Conservation (phyloP, 1,140 invertebrate species). For the Habropoda laboriosa region DNA sequence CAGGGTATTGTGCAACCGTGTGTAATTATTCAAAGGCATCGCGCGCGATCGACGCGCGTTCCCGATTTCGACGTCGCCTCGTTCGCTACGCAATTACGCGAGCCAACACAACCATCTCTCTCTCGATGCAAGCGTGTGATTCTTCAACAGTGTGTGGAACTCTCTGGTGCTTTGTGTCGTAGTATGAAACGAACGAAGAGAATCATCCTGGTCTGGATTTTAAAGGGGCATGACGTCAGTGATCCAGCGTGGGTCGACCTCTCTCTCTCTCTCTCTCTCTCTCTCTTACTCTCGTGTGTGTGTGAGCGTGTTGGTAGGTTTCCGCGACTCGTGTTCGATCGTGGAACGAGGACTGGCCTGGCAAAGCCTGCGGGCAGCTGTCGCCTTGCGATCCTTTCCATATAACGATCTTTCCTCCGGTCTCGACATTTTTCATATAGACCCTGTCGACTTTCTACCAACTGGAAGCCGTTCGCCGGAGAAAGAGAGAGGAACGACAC, state of each 20-base stretch:
- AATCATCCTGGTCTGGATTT: slow-evolving; percentile 44
- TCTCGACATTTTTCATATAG: slow-evolving; percentile 46
- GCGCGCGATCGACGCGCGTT: slow-evolving; percentile 22
- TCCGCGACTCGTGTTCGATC: slow-evolving; percentile 34
- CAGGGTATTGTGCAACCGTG: slow-evolving; percentile 31
- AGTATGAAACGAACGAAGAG: not conserved
- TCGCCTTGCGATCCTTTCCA: slow-evolving; percentile 54
- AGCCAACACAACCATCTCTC: too few relatives aligned
- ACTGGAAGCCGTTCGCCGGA: not conserved
- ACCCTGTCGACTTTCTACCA: slow-evolving; percentile 45
- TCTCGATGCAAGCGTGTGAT: too few relatives aligned
- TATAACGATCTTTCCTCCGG: slow-evolving; percentile 50
- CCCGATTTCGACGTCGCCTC: slow-evolving; percentile 6
- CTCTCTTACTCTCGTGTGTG: not conserved
- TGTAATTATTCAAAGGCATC: slow-evolving; percentile 47
- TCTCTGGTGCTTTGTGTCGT: not conserved
- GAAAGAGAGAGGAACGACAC: slow-evolving; percentile 27
- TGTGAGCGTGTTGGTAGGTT: too few relatives aligned
- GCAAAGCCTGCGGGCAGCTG: slow-evolving; percentile 50
- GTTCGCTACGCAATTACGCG: not conserved
- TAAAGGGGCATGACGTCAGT: slow-evolving; percentile 50
- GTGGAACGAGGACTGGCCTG: slow-evolving; percentile 37
- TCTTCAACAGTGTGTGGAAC: too few relatives aligned
- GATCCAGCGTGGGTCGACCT: slow-evolving; percentile 41
- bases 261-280: not conserved